Evolutionary conservation across 2,797 vertebrate species (phyloP).

Genomic region (Moxostoma hubbsi): DNA sequence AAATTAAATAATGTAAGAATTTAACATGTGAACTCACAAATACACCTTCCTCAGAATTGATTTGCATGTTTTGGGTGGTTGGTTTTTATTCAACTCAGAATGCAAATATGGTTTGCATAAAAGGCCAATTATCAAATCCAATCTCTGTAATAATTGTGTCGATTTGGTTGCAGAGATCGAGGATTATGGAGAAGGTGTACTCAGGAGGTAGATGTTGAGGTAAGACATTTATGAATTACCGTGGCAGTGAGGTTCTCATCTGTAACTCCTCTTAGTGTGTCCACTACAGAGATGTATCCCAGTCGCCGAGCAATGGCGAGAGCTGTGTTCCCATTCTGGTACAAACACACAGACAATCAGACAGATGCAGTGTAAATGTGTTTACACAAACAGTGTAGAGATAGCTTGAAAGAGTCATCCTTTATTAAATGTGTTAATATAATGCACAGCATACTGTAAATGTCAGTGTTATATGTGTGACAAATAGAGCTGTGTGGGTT

Average conservation of each 20-base stretch:
- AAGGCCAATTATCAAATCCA: too few species aligned
- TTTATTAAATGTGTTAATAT: background rate
- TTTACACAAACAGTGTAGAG: too few species aligned
- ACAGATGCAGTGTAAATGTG: constrained; percentile 13
- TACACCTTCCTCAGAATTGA: too few species aligned
- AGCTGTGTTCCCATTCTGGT: constrained; percentile 88
- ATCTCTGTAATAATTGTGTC: too few species aligned
- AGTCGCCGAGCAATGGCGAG: constrained; percentile 84
- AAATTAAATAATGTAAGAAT: too few species aligned
- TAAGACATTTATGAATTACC: constrained; percentile 75
- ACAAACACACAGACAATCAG: constrained; percentile 32
- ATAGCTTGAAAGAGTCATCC: background rate
- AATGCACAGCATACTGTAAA: background rate
- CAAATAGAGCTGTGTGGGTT: background rate
- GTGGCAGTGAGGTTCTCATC: constrained; percentile 90
- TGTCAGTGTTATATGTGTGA: background rate
- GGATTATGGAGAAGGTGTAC: background rate
- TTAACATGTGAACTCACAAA: too few species aligned
- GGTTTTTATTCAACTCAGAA: background rate
- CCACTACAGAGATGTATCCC: constrained; percentile 86
- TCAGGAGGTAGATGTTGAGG: background rate
- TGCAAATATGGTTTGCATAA: background rate
- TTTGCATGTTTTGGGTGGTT: too few species aligned
- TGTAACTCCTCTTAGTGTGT: constrained; percentile 89
- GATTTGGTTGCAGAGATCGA: background rate